These are phyloP conservation scores for Serilophus lunatus DNA, from an alignment of 2,113 vertebrate species.

Conservation along the genomic window DNA sequence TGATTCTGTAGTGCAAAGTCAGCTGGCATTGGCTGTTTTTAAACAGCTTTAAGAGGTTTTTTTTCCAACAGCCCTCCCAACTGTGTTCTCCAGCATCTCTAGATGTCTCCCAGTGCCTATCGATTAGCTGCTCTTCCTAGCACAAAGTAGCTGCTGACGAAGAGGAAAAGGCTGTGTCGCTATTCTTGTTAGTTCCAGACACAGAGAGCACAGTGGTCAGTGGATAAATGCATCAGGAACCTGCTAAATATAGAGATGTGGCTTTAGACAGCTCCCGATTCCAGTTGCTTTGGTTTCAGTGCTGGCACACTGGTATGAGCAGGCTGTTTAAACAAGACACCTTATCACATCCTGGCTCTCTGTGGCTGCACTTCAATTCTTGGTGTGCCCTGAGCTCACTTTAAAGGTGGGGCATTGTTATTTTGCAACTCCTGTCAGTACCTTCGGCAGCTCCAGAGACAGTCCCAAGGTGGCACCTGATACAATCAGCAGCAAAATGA, in stretches of 20 bases:
- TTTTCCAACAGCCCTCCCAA: fast-evolving
- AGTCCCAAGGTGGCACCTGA: constrained; percentile 26
- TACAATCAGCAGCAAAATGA: constrained; percentile 25
- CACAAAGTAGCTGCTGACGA: neutral
- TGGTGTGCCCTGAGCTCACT: fast-evolving
- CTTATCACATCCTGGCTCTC: neutral
- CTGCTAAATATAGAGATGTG: constrained; percentile 40
- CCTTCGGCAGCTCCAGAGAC: neutral
- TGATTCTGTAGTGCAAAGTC: neutral
- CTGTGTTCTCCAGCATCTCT: neutral
- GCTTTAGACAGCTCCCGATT: constrained; percentile 15
- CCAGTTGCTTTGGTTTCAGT: constrained; percentile 53
- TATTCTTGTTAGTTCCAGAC: neutral
- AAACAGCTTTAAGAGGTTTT: neutral
- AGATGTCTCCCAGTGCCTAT: neutral
- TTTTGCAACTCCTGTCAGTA: neutral
- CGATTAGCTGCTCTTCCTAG: neutral
- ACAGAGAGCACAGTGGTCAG: neutral
- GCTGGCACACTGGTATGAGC: neutral
- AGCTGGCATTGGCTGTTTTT: neutral
- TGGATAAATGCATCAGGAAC: neutral
- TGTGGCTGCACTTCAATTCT: neutral
- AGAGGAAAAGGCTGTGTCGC: neutral
- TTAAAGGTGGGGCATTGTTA: neutral
- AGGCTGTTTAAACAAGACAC: constrained; percentile 8